Evolutionary conservation across 2,888 invertebrate genomes (phyloP), one percentile per base, ranked within the genome.

Genomic region (Beris morrisii): DNA sequence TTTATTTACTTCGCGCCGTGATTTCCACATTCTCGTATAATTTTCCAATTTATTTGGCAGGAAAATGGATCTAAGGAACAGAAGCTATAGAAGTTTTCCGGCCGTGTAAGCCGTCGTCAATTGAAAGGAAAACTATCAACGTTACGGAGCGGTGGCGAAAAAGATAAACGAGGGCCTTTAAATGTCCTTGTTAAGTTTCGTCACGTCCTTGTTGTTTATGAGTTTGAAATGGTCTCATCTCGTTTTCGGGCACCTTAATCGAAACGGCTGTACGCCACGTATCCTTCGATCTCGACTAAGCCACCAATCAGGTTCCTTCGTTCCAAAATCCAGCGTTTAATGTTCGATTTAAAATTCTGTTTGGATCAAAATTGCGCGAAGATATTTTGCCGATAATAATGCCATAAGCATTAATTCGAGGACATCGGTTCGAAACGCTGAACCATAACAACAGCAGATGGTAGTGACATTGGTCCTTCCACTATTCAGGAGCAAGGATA

Each of bases 131-230:
- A 66, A 66, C 61, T 58, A 56, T 66, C 58, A 44, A 38, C 57
- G 45, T 4, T 61, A 31, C 32, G 15, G 48, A 22, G 12, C 1
- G 2, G n/a, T n/a, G 30, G 22, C 28, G 5, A 38, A 38, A 43
- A 54, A 63, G 61, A 55, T 54, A 57, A 64, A 63, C 65, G 64
- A 65, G 59, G 67, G 48, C 56, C 57, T 69, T 63, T 50, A 53
- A 22, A 55, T 30, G 38, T 48, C 44, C 31, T 69, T 69, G 30
- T 45, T 46, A 67, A 69, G 67, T 69, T 69, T 64, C 57, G 69
- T 69, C 69, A 69, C 69, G 69, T 69, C 66, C 44, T 64, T 64
- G 53, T 59, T 67, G 69, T 69, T 69, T 69, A 69, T 69, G 66
- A 67, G 64, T 69, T 69, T 59, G 58, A 64, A 59, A 54, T 65